Evolutionary conservation across 2,797 vertebrate genomes (phyloP).

Genomic region (Rhabdomys pumilio): DNA sequence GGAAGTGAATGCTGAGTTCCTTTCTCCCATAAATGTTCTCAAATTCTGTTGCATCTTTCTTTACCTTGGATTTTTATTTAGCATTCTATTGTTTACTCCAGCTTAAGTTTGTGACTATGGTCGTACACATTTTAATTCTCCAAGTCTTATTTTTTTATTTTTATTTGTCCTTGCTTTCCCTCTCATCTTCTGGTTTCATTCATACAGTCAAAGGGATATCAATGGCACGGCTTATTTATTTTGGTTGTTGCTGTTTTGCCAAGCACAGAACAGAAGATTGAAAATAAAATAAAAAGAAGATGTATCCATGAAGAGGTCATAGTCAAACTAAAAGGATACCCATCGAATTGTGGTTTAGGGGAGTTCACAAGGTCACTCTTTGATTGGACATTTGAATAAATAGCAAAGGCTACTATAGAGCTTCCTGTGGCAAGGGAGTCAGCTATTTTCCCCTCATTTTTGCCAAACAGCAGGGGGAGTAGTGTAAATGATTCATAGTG

Average conservation of each 20-base stretch:
- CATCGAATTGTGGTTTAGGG: background rate
- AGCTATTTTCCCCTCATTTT: background rate
- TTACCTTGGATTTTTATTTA: background rate
- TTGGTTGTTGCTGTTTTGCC: background rate
- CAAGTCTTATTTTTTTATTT: background rate
- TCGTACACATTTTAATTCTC: background rate
- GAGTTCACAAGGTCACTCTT: background rate
- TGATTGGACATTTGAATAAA: background rate
- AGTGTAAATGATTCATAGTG: background rate
- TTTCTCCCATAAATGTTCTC: background rate
- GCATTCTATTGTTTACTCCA: background rate
- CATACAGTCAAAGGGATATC: background rate
- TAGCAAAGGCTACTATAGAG: background rate
- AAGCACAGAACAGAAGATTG: background rate
- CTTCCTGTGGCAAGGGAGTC: background rate
- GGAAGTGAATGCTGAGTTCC: background rate
- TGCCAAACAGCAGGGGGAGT: background rate
- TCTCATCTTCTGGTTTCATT: constrained; percentile 16
- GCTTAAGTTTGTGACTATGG: constrained; percentile 12
- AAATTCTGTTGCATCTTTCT: background rate
- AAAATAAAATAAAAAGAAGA: constrained; percentile 9
- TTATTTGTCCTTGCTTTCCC: background rate
- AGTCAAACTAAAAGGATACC: background rate
- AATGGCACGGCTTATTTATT: background rate
- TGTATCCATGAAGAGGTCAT: background rate